Base-by-base conservation (phyloP, 2,888 invertebrate genomes). In the Augiades crinisus region DNA sequence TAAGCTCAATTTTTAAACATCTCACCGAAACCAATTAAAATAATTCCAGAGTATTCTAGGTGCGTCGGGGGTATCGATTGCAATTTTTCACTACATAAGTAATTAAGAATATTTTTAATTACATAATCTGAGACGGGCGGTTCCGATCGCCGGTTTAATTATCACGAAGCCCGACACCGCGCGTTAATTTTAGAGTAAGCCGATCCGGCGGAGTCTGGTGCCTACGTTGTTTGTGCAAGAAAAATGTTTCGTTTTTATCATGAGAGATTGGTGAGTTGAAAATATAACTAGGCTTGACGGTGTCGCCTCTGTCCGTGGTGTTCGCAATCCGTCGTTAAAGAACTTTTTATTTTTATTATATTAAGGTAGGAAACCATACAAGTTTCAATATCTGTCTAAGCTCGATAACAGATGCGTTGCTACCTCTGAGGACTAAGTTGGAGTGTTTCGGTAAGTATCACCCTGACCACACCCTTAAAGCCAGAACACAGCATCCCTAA, bases 61-160 rank as follows among this genome's bases (percentile, higher is more conserved):
- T 46, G 36, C 27, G n/a, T 16, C 17, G 0, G 24, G 2, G 19
- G 40, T 50, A 33, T 52, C 45, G 67, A 63, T 68, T 66, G 61
- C 51, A 45, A 43, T 52, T 52, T 52, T 52, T 52, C 45, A 47
- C 33, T 59, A 59, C 40, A 68, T 68, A 66, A 68, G 68, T 68
- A 66, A 68, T 67, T 65, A 65, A 68, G 62, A 68, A 66, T 64
- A 59, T 57, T 61, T 61, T 62, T 64, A 59, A 58, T 67, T 63
- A 63, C 51, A 63, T 61, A 67, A 68, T 64, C 67, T 63, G 63
- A 67, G 67, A 59, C 58, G 60, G 60, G 55, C 58, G 63, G 68
- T 65, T 66, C 65, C 67, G 61, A 70, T 72, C 58, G 63, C 61
- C 53, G 63, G 63, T 71, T 69, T 72, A 72, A 72, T 73, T 69